These are phyloP conservation scores for Baccha elongata DNA, from an alignment of 2,888 invertebrate genomes.

Conservation along the genomic window DNA sequence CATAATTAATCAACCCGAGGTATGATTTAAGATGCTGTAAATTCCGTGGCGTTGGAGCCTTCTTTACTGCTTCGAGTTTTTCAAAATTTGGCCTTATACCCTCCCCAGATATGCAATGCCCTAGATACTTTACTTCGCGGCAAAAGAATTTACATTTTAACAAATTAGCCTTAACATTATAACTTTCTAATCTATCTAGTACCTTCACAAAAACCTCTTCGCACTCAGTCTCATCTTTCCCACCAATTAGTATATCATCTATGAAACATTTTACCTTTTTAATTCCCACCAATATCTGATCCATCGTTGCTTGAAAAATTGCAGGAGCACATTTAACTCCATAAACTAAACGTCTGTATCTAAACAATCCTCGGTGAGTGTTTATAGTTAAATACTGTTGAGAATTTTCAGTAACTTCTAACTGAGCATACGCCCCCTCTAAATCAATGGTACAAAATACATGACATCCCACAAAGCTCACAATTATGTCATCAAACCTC, in stretches of 20 bases:
- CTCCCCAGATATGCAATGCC: constrained; percentile 8
- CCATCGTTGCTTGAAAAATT: constrained; percentile 10
- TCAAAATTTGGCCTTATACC: background rate
- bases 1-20: constrained; percentile 1
- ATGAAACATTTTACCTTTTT: background rate
- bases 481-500: background rate
- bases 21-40: constrained; percentile 12
- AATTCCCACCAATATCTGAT: constrained; percentile 5
- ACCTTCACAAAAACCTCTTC: background rate
- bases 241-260: background rate
- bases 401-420: constrained; percentile 11
- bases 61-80: constrained; percentile 2
- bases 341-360: constrained; percentile 6
- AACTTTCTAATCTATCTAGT: background rate
- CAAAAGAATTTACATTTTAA: constrained; percentile 6
- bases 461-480: background rate
- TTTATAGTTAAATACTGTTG: constrained; percentile 4
- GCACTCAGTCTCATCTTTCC: constrained; percentile 6
- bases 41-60: constrained; percentile 11
- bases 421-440: constrained; percentile 1
- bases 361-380: constrained; percentile 5
- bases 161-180: background rate
- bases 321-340: no score
- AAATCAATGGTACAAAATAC: constrained; percentile 10
- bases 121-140: constrained; percentile 6